phyloP scores from a whole-genome alignment of 2,113 vertebrate species.

The Monopterus albus region DNA sequence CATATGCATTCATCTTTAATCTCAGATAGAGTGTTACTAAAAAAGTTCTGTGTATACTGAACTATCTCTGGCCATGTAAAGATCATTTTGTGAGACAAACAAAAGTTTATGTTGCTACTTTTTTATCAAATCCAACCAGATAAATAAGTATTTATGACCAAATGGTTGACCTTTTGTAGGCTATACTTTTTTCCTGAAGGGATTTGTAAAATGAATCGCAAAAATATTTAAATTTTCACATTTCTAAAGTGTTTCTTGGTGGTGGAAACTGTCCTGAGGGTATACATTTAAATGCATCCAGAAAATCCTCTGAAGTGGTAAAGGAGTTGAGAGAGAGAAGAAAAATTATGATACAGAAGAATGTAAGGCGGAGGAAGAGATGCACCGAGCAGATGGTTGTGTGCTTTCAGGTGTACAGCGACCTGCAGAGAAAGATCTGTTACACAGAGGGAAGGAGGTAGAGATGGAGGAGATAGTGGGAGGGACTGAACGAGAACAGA shows the following conservation, averaged over 20 bases:
- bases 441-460: constrained; percentile 59
- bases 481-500: constrained; percentile 24
- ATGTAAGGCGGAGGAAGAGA: constrained; percentile 42
- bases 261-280: constrained; percentile 1
- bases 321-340: neutral
- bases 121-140: neutral
- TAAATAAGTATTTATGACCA: neutral
- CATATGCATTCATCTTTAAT: neutral
- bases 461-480: constrained; percentile 45
- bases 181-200: no score
- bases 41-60: neutral
- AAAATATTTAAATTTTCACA: no score
- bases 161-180: constrained; percentile 1
- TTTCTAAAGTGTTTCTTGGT: constrained; percentile 7
- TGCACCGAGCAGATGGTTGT: constrained; percentile 62
- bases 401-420: constrained; percentile 66
- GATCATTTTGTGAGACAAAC: neutral
- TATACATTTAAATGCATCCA: constrained; percentile 30
- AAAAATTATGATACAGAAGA: constrained; percentile 18
- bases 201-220: no score
- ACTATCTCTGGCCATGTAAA: neutral
- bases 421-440: constrained; percentile 70
- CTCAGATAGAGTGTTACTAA: neutral
- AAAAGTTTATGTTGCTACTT: neutral
- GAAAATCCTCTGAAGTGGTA: neutral